Evolutionary conservation across 2,888 invertebrate species (phyloP).

Genomic region (Pemphredon lugubris): DNA sequence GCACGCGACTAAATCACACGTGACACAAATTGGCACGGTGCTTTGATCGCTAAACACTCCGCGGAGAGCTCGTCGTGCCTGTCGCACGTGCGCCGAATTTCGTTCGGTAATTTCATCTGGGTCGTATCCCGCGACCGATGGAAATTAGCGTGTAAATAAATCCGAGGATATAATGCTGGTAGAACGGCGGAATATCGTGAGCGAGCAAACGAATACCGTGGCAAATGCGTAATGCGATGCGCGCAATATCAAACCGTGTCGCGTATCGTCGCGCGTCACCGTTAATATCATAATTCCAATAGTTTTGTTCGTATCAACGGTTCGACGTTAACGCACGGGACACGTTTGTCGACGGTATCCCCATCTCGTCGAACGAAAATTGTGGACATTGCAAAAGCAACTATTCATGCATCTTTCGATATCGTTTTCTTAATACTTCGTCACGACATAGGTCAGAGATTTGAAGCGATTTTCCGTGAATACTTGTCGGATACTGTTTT

Average conservation of each 20-base stretch:
- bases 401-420: too few species aligned
- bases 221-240: constrained; percentile 38
- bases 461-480: too few species aligned
- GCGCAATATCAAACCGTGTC: constrained; percentile 16
- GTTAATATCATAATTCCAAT: not conserved
- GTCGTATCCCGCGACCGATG: constrained; percentile 20
- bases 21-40: constrained; percentile 59
- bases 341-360: too few species aligned
- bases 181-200: not conserved
- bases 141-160: constrained; percentile 47
- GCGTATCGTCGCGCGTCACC: constrained; percentile 1
- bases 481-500: too few species aligned
- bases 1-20: constrained; percentile 51
- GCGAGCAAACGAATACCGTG: constrained; percentile 21
- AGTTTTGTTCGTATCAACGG: too few species aligned
- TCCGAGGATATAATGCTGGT: constrained; percentile 2
- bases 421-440: too few species aligned
- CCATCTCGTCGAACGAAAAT: too few species aligned
- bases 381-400: too few species aligned
- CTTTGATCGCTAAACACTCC: constrained; percentile 47
- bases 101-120: constrained; percentile 46
- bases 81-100: constrained; percentile 28
- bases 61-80: constrained; percentile 15
- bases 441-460: too few species aligned
- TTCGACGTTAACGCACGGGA: too few species aligned